Percentiles rank a stretch among this genome's conserved stretches.
phyloP scores from a whole-genome alignment of 2,888 invertebrate species.

The Trachelus tabidus region DNA sequence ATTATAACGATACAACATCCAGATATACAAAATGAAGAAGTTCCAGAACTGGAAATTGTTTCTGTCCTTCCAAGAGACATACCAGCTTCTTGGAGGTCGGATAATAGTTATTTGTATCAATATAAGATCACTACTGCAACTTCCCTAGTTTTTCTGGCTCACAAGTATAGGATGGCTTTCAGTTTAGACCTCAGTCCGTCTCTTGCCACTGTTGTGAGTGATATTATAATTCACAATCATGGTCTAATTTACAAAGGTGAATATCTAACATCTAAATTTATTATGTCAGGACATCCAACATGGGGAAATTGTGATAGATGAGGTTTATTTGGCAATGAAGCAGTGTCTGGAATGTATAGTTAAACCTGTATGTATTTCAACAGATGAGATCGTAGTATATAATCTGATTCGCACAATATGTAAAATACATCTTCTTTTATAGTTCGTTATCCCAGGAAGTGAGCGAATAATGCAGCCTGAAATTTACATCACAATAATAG shows the following conservation, averaged over 20 bases:
- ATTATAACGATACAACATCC: constrained; percentile 68
- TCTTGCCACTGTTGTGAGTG: constrained; percentile 75
- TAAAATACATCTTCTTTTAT: neutral
- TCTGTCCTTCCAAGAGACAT: constrained; percentile 72
- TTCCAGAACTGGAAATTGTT: constrained; percentile 72
- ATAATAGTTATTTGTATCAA: constrained; percentile 65
- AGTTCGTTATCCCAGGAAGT: constrained; percentile 79
- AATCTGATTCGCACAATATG: neutral
- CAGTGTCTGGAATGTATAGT: constrained; percentile 70
- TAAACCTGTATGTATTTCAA: constrained; percentile 67
- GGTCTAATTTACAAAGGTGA: neutral
- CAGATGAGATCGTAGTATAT: neutral
- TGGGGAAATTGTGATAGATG: constrained; percentile 73
- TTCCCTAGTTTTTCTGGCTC: constrained; percentile 76
- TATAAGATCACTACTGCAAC: constrained; percentile 71
- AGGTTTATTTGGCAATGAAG: constrained; percentile 70
- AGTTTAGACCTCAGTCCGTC: constrained; percentile 85
- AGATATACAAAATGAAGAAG: constrained; percentile 59
- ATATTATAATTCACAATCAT: constrained; percentile 15
- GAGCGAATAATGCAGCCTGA: constrained; percentile 73
- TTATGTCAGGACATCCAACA: constrained; percentile 69
- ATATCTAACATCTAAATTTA: neutral
- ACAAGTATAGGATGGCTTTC: constrained; percentile 78
- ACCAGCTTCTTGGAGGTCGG: constrained; percentile 66
- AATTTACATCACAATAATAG: constrained; percentile 80